Evolutionary conservation across 2,113 vertebrate species (phyloP), one percentile per base, ranked within the genome.

Genomic region (Psittacus erithacus): DNA sequence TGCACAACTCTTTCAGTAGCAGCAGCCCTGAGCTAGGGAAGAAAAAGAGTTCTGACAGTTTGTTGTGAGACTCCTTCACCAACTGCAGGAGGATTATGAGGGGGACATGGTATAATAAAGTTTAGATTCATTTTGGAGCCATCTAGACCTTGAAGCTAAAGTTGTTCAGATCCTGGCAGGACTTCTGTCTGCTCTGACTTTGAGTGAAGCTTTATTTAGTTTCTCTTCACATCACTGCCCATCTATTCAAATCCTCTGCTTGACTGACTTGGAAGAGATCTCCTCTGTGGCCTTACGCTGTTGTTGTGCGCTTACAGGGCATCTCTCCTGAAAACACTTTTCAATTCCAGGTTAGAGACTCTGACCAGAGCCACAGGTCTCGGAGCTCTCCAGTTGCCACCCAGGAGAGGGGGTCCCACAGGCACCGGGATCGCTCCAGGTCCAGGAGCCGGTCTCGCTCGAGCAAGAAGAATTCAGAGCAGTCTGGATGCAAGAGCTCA

Each of bases 371-470:
- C 82, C 93, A 62, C 20, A 60, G 88, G 35, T 39, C 43, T 9
- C 81, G 86, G 35, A 20, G 79, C 59, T 92, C 95, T 80, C 73
- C 86, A 22, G 29, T 68, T 41, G 35, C 90, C 2, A n/a, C 95
- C 39, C 95, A 65, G 17, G 96, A 92, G 64, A 88, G 95, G 63
- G 82, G 59, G 16, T 11, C 44, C 7, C 93, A 29, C 22, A 79
- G 60, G 29, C 43, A 49, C 69, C 95, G 94, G 52, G 73, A 92
- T 49, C 87, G 70, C 39, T 96, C 97, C 60, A 84, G 95, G 46
- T 98, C 97, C 57, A 76, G 96, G 52, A 98, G 97, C 67, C 75
- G 41, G 2, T 97, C 97, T 57, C 71, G 20, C 27, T 98, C 98
- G 7, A 91, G 90, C 95, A 98, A 27, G 92, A 98, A 75, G 71